Evolutionary conservation across 2,797 vertebrate genomes (phyloP).

Genomic region (Epinephelus malabaricus): DNA sequence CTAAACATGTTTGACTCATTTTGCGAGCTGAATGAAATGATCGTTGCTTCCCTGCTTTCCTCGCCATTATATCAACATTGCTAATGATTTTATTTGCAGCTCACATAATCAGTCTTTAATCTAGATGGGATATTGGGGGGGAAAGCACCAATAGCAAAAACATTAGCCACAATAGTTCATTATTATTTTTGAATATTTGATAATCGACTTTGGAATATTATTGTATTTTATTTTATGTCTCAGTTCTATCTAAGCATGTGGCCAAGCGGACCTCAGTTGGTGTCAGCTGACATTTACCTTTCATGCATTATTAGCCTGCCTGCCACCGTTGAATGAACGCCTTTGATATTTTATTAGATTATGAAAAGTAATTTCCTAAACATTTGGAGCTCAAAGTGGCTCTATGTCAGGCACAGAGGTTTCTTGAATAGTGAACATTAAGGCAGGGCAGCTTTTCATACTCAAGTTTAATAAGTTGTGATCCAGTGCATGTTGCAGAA

Average conservation of each 20-base stretch:
- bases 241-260: not conserved
- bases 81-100: not conserved
- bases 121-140: not conserved
- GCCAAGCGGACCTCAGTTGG: not conserved
- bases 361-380: not conserved
- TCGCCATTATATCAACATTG: not conserved
- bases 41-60: not conserved
- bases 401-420: not conserved
- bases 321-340: no score
- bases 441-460: not conserved
- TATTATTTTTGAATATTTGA: no score
- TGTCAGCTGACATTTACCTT: not conserved
- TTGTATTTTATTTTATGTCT: not conserved
- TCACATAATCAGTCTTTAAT: not conserved
- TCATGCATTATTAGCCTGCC: not conserved
- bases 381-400: not conserved
- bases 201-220: not conserved
- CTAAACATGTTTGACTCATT: not conserved
- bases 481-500: not conserved
- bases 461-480: not conserved
- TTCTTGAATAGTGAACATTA: no score
- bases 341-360: not conserved
- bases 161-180: not conserved
- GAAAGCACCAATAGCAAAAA: not conserved
- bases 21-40: not conserved